A percentile compares a stretch with the other conserved stretches of the same genome.
Conservation (phyloP, 2,113 vertebrate genomes). For the Enhydra lutris region DNA sequence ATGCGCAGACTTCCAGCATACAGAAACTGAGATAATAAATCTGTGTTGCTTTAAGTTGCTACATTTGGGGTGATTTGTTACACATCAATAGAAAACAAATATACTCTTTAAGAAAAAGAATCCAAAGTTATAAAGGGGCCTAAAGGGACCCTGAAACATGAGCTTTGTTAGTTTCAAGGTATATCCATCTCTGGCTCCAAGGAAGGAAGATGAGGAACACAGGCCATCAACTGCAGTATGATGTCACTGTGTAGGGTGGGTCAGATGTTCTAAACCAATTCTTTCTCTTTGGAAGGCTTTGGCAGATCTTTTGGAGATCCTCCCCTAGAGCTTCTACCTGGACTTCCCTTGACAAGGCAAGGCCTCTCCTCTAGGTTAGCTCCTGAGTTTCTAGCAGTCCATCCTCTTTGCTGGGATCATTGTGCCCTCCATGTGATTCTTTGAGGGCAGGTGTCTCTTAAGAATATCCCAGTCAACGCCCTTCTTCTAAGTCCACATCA, state of each 20-base stretch:
- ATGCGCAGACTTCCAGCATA: neutral
- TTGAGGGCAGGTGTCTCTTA: neutral
- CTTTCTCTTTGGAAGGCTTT: neutral
- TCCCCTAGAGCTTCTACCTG: neutral
- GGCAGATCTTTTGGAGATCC: neutral
- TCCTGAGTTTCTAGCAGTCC: neutral
- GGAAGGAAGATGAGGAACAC: neutral
- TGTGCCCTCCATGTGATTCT: neutral
- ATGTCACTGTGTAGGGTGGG: neutral
- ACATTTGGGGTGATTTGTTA: neutral
- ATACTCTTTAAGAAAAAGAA: neutral
- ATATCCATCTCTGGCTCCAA: neutral
- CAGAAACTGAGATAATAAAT: neutral
- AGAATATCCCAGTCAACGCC: neutral
- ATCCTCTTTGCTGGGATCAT: neutral
- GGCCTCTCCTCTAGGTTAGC: neutral
- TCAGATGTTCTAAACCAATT: neutral
- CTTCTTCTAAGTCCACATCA: neutral
- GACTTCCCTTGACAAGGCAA: neutral
- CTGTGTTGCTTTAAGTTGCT: neutral
- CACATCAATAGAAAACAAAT: neutral
- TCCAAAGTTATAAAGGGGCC: neutral
- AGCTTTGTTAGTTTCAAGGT: neutral
- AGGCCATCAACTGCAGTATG: neutral
- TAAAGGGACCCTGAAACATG: neutral